These are phyloP conservation scores for Rhynchotus rufescens DNA, from an alignment of 2,797 vertebrate genomes.

Conservation along the genomic window DNA sequence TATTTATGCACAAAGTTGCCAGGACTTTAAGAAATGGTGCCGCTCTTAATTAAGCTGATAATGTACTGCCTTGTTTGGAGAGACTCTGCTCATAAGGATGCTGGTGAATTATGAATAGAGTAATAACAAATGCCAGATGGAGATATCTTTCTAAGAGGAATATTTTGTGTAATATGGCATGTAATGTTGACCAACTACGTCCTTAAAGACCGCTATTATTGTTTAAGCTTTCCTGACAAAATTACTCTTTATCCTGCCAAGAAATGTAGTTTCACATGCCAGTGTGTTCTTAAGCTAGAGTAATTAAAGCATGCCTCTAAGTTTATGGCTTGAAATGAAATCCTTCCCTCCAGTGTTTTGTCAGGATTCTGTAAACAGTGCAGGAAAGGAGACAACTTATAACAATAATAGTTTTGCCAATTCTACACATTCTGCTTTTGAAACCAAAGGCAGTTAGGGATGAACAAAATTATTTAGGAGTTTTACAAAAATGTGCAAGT, in stretches of 20 bases:
- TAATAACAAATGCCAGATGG: constrained; percentile 61
- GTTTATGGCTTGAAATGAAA: constrained; percentile 51
- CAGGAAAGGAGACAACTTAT: constrained; percentile 27
- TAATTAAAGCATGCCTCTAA: constrained; percentile 51
- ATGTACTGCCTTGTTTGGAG: constrained; percentile 49
- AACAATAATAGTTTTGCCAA: constrained; percentile 44
- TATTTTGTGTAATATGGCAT: constrained; percentile 45
- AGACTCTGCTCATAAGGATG: constrained; percentile 27
- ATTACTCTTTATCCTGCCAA: constrained; percentile 57
- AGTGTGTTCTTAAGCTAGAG: constrained; percentile 33
- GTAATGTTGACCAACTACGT: constrained; percentile 11
- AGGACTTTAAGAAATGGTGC: constrained; percentile 34
- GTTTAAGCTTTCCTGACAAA: constrained; percentile 67
- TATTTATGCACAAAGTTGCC: constrained; percentile 46
- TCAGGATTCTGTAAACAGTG: constrained; percentile 48
- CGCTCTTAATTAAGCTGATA: constrained; percentile 51
- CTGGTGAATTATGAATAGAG: constrained; percentile 53
- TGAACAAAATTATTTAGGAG: constrained; percentile 20
- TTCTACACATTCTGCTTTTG: constrained; percentile 8
- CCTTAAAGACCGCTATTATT: constrained; percentile 63
- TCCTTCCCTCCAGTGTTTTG: not conserved
- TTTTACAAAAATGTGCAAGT: not conserved
- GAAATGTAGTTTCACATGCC: constrained; percentile 46
- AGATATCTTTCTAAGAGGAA: constrained; percentile 44
- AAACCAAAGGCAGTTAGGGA: constrained; percentile 40